Conservation (phyloP, 1,140 invertebrate species). For the Drosophila setifemur region DNA sequence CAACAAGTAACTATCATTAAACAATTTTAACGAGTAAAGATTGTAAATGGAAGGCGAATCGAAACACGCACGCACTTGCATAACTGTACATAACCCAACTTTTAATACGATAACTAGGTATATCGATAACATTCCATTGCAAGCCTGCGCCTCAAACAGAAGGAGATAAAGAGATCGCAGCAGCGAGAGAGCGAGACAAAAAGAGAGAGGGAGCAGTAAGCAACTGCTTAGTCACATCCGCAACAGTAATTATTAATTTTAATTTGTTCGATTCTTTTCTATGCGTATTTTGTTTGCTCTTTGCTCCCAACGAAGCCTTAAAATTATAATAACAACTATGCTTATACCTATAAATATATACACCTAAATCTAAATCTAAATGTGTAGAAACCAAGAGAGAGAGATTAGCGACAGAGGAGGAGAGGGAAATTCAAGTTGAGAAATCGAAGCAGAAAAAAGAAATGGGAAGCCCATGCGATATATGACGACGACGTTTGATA, state of each 20-base stretch:
- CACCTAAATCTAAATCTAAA: no score
- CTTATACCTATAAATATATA: no score
- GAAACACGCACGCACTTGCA: constrained; percentile 18
- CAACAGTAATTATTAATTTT: constrained; percentile 81
- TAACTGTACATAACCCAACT: constrained; percentile 68
- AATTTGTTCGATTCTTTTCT: constrained; percentile 54
- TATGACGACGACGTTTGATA: constrained; percentile 72
- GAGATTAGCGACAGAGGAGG: constrained; percentile 5
- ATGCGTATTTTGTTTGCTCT: constrained; percentile 32
- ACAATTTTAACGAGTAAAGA: constrained; percentile 14
- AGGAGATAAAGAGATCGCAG: neutral
- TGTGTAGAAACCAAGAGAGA: constrained; percentile 18
- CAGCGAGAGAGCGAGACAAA: neutral
- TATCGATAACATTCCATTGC: constrained; percentile 75
- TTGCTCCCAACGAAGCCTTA: constrained; percentile 38
- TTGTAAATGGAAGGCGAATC: neutral
- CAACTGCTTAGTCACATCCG: constrained; percentile 72
- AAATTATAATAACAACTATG: constrained; percentile 36
- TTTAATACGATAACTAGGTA: constrained; percentile 40
- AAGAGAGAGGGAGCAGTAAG: constrained; percentile 20
- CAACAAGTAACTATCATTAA: constrained; percentile 49
- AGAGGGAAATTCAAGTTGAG: constrained; percentile 10
- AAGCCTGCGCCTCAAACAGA: constrained; percentile 46
- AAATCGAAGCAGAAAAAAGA: constrained; percentile 20
- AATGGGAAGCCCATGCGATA: constrained; percentile 48